Evolutionary conservation across 1,140 invertebrate genomes (phyloP), one percentile per base, ranked within the genome.

Genomic region (Glossosoma conforme): DNA sequence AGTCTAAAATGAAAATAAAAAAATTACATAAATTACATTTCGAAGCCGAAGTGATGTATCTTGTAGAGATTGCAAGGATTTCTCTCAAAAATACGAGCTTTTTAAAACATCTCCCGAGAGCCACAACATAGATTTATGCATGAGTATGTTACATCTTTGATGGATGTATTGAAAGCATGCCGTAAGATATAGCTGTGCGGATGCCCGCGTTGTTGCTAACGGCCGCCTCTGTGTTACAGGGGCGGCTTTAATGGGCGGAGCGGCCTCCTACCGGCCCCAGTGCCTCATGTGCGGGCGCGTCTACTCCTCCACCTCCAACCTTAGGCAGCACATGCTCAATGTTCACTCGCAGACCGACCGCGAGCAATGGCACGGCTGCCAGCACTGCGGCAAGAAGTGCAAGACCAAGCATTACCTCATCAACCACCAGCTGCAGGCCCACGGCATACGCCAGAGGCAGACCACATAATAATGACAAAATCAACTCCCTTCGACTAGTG

Each of bases 341-440:
- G 81, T 85, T 62, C 83, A 84, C 71, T 80, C 80, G 60, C 77
- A 80, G 67, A 81, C 82, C 52, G 76, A 82, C 45, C 78, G 79
- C 61, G 81, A 84, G 63, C 81, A 82, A 62, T 84, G 82, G 79
- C 81, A 81, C 56, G 77, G 78, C 59, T 86, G 84, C 69, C 77
- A 79, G 67, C 75, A 84, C 58, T 85, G 84, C 69, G 82, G 82
- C 58, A 85, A 84, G 69, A 80, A 81, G 52, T 84, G 82, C 74
- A 85, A 85, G 72, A 86, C 83, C 58, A 84, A 84, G 67, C 83
- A 86, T 66, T 85, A 85, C 64, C 76, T 85, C 62, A 84, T 84
- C 70, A 86, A 84, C 69, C 84, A 86, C 67, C 82, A 84, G 65
- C 78, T 84, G 25, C 82, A 84, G 70, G 81, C 82, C 20, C 84